A percentile compares a stretch with the other conserved stretches of the same genome.
Conservation (phyloP, 2,888 invertebrate genomes). For the Thera obeliscata region DNA sequence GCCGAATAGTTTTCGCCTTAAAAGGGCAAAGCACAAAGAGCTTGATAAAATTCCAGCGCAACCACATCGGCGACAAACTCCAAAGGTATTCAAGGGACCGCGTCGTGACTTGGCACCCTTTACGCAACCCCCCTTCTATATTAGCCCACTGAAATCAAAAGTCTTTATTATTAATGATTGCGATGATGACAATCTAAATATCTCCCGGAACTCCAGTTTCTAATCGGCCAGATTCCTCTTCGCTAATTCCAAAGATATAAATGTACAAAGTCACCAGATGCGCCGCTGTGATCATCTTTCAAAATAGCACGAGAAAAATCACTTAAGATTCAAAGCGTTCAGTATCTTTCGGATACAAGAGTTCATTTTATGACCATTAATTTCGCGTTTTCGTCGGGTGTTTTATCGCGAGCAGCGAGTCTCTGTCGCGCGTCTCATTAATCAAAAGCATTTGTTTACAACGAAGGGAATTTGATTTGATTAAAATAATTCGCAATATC, state of each 20-base stretch:
- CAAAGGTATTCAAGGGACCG: conserved; percentile 77
- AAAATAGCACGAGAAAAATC: conserved; percentile 79
- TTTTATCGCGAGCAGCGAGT: conserved; percentile 82
- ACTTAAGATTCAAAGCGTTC: conserved; percentile 81
- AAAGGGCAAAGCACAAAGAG: conserved; percentile 81
- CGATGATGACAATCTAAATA: conserved; percentile 81
- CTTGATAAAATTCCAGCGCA: conserved; percentile 80
- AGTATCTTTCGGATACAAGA: conserved; percentile 82
- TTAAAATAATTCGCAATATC: conserved; percentile 85
- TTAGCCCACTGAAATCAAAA: conserved; percentile 83
- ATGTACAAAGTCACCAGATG: conserved; percentile 79
- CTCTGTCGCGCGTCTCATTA: conserved; percentile 84
- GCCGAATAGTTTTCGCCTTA: conserved; percentile 76
- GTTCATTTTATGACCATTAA: conserved; percentile 85
- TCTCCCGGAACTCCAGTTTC: conserved; percentile 66
- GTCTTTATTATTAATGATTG: conserved; percentile 82
- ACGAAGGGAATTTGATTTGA: conserved; percentile 85
- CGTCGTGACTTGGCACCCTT: conserved; percentile 77
- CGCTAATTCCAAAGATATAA: conserved; percentile 69
- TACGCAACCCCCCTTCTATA: conserved; percentile 72
- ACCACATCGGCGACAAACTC: conserved; percentile 81
- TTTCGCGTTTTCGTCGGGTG: conserved; percentile 82
- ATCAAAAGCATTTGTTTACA: conserved; percentile 85
- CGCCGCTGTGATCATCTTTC: conserved; percentile 74
- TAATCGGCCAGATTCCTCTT: conserved; percentile 70